Evolutionary conservation across 2,888 invertebrate genomes (phyloP).

Genomic region (Catocala sponsa): DNA sequence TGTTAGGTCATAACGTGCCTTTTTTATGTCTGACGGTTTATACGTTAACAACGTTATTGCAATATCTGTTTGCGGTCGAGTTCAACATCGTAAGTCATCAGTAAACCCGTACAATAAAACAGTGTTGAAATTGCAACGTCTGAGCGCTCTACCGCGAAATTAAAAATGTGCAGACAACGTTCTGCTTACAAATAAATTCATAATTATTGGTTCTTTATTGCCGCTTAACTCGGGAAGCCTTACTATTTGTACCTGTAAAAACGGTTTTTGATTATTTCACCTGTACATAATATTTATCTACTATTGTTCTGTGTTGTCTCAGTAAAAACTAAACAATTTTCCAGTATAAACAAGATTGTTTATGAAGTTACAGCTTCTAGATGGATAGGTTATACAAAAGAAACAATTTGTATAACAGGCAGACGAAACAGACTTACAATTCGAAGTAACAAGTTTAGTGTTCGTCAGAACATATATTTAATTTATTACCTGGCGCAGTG

Average conservation of each 20-base stretch:
- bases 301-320: no score
- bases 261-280: neutral
- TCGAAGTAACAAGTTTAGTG: neutral
- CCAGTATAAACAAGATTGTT: no score
- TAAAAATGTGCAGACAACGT: slow-evolving; percentile 50
- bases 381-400: no score
- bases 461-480: neutral
- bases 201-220: slow-evolving; percentile 25
- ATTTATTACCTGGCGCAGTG: slow-evolving; percentile 1
- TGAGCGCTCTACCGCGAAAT: slow-evolving; percentile 49
- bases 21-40: slow-evolving; percentile 62
- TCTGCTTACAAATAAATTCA: slow-evolving; percentile 39
- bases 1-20: slow-evolving; percentile 73
- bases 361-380: no score
- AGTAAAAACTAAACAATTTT: neutral
- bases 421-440: neutral
- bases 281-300: no score
- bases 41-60: slow-evolving; percentile 64
- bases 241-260: neutral
- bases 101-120: slow-evolving; percentile 41
- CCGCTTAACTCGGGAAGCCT: neutral
- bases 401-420: no score
- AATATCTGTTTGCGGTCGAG: slow-evolving; percentile 60
- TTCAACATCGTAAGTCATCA: slow-evolving; percentile 40
- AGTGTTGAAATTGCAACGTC: slow-evolving; percentile 41